Base-by-base conservation (phyloP, 2,113 vertebrate species). In the Prietella phreatophila region DNA sequence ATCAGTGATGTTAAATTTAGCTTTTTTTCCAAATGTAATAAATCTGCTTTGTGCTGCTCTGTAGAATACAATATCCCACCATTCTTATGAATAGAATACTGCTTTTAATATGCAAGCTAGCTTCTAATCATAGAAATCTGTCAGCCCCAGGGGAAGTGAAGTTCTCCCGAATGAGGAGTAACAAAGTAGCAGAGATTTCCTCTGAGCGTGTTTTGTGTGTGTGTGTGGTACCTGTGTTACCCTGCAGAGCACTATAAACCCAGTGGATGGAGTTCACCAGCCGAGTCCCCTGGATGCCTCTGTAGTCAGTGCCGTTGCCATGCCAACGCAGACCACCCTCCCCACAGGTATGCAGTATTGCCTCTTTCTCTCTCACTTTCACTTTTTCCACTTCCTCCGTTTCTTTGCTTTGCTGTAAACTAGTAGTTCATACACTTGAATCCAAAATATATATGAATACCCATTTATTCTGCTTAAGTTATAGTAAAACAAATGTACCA, bases 181-280 rank as follows among this genome's bases (percentile, higher is more conserved):
- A 78, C 42, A 71, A 4, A 36, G 78, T 27, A 73, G 60, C 19
- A 20, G 10, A 33, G 75, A 61, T 63, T 53, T 69, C 67, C 83
- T 76, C 80, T 17, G 87, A 81, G 1, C 47, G 81, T 89, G 82
- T 85, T n/a, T 88, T 88, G 22, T 86, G 81, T 83, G 53, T 83
- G 79, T 61, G 2, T 63, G 85, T 91, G 83, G 61, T 86, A 47
- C 65, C 14, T 75, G 53, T 86, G 75, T 53, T 88, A 86, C 50
- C 86, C 67, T 92, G 15, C 92, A 99, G 98, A 99, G 98, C 95
- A 99, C 98, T 92, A 99, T 99, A 90, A 99, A 99, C 95, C 98
- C 98, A 1, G 97, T 99, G 94, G 98, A 99, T 96, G 97, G 97
- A 86, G 95, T 99, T 63, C 99, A 96, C 90, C 98, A 98, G 90